Evolutionary conservation across 2,888 invertebrate genomes (phyloP), one percentile per base, ranked within the genome.

Genomic region (Acleris holmiana): DNA sequence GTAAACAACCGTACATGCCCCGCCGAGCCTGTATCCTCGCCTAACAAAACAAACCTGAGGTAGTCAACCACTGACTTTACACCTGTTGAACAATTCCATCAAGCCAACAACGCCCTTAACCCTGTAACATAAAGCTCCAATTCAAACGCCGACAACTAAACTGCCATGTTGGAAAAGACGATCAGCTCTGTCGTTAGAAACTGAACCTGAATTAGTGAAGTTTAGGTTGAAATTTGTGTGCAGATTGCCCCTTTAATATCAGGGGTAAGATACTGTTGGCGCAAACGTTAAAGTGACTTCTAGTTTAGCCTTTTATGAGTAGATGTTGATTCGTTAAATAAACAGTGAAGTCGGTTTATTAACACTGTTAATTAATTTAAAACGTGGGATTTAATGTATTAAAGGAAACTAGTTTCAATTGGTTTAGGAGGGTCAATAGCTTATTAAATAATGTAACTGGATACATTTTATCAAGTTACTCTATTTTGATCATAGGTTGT

Each of bases 11-110:
- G n/a, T 44, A 44, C n/a, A 55, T 41, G 44, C 18, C 35, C 7
- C 15, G 41, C 15, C 21, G 54, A 55, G 44, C 23, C 35, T 44
- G 23, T 44, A 55, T 41, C 41, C 15, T 41, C 17, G 41, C 55
- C 55, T 55, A 55, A 55, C 55, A 55, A 55, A 55, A 44, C 55
- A 55, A 44, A 55, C 17, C 44, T 8, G 6, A n/a, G n/a, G 55
- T 23, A 44, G 55, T 44, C 55, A 44, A 55, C 55, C 55, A 23
- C 55, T 55, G 55, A 7, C 10, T 23, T 55, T 55, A 44, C 55
- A 55, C 55, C 55, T 55, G 55, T 55, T 55, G 55, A 55, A 44
- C 23, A 44, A 55, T 23, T 21, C 23, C 17, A 1, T 2, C 23
- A 44, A 44, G 41, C 44, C 18, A 55, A 21, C n/a, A 44, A 10